Evolutionary conservation across 1,140 invertebrate genomes (phyloP), one percentile per base, ranked within the genome.

Genomic region (Propsilocerus akamusi): DNA sequence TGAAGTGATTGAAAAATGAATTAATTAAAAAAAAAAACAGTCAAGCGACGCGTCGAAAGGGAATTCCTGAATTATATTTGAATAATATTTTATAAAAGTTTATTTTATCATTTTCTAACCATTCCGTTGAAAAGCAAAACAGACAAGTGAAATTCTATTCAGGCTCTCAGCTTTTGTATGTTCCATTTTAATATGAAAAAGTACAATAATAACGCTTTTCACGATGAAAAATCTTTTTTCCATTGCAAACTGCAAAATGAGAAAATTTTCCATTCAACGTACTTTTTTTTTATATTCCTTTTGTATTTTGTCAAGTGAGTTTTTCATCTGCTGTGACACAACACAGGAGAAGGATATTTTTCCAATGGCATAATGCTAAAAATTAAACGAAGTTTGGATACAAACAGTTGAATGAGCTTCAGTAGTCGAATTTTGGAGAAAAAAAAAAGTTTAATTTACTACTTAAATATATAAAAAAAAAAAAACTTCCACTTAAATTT

Each of bases 11-110:
- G 34, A 41, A 41, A 41, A 41, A 41, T 41, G 22, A 41, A 41
- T 41, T 41, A 41, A 41, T 41, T 41, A 41, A 41, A 30, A 41
- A 41, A 41, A 20, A 41, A 41, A 20, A n/a, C n/a, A n/a, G n/a
- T n/a, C n/a, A n/a, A n/a, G n/a, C n/a, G n/a, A n/a, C n/a, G n/a
- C n/a, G n/a, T n/a, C n/a, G n/a, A n/a, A 41, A 20, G 34, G 34
- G 22, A 41, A 41, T 41, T 41, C 34, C 34, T 14, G n/a, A 14
- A 41, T 41, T 41, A 20, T 20, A 8, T 41, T 41, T 41, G 14
- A 41, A n/a, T n/a, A 7, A 11, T 8, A 30, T 11, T 30, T 11
- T 8, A n/a, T 11, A 30, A 30, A 30, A 30, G 10, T 30, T 30
- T 41, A 17, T 41, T 41, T 17, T 41, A 8, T n/a, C 34, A 41